Conservation (phyloP, 2,113 vertebrate genomes). For the Ahaetulla prasina region DNA sequence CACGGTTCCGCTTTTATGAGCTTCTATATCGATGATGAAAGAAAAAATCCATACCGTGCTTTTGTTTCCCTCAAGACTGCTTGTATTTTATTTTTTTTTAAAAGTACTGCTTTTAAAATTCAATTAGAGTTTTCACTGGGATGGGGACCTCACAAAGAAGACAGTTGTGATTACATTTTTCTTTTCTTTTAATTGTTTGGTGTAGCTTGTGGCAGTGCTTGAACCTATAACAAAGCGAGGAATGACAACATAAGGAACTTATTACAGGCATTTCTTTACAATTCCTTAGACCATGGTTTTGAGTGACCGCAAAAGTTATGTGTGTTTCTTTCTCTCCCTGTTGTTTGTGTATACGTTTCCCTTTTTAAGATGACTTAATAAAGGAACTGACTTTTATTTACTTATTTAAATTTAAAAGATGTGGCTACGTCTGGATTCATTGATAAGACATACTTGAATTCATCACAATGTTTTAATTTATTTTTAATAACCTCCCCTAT, state of each 20-base stretch:
- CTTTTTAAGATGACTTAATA: conserved; percentile 68
- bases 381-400: conserved; percentile 52
- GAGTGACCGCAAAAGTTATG: conserved; percentile 73
- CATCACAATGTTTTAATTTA: not conserved
- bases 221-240: conserved; percentile 42
- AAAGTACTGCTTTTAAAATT: not conserved
- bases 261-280: conserved; percentile 79
- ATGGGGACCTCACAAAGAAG: conserved; percentile 57
- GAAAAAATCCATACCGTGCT: conserved; percentile 3
- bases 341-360: not conserved
- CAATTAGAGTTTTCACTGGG: conserved; percentile 7
- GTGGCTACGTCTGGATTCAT: conserved; percentile 4
- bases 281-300: conserved; percentile 65
- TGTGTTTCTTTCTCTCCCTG: not conserved
- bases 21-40: conserved; percentile 4
- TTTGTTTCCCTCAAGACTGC: conserved; percentile 32
- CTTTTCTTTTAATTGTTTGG: conserved; percentile 48
- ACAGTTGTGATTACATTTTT: conserved; percentile 23
- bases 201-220: conserved; percentile 53
- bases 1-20: not conserved
- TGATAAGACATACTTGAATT: not conserved
- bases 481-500: not conserved
- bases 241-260: conserved; percentile 78
- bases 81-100: conserved; percentile 30
- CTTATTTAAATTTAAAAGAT: conserved; percentile 34